Percentiles rank a stretch among this genome's conserved stretches.
Evolutionary conservation across 2,113 vertebrate genomes (phyloP).

Genomic region (Rhinichthys klamathensis): DNA sequence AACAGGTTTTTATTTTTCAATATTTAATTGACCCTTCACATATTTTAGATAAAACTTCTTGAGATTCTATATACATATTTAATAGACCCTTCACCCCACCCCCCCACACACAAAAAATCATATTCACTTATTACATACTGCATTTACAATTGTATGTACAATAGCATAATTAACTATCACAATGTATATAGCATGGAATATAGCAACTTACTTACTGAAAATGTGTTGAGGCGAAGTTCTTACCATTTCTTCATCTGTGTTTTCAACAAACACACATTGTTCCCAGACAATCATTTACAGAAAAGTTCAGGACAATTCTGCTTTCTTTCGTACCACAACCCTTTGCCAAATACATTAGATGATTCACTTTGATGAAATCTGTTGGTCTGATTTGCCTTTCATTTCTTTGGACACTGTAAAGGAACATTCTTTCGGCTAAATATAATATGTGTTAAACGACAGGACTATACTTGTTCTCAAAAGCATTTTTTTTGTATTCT

Average conservation of each 20-base stretch:
- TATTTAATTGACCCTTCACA: neutral
- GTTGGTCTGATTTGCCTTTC: neutral
- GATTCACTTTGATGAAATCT: slow-evolving; percentile 10
- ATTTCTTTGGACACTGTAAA: slow-evolving; percentile 15
- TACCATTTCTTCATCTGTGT: slow-evolving; percentile 58
- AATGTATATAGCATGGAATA: slow-evolving; percentile 70
- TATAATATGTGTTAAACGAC: neutral
- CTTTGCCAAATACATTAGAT: neutral
- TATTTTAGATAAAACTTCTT: neutral
- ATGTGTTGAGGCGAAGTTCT: slow-evolving; percentile 63
- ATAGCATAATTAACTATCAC: slow-evolving; percentile 77
- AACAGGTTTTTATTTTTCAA: neutral
- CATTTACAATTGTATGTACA: slow-evolving; percentile 80
- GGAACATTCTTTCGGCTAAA: neutral
- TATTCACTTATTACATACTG: slow-evolving; percentile 73
- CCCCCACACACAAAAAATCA: slow-evolving; percentile 69
- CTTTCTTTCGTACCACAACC: neutral
- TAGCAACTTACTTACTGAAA: slow-evolving; percentile 60
- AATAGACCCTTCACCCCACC: slow-evolving; percentile 74
- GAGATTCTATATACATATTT: slow-evolving; percentile 71
- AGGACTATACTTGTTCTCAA: slow-evolving; percentile 2
- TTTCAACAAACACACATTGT: slow-evolving; percentile 9
- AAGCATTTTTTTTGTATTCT: neutral
- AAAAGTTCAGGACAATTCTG: neutral
- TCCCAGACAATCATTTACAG: slow-evolving; percentile 24